phyloP scores from a whole-genome alignment of 2,797 vertebrate species.

The Artibeus jamaicensis region DNA sequence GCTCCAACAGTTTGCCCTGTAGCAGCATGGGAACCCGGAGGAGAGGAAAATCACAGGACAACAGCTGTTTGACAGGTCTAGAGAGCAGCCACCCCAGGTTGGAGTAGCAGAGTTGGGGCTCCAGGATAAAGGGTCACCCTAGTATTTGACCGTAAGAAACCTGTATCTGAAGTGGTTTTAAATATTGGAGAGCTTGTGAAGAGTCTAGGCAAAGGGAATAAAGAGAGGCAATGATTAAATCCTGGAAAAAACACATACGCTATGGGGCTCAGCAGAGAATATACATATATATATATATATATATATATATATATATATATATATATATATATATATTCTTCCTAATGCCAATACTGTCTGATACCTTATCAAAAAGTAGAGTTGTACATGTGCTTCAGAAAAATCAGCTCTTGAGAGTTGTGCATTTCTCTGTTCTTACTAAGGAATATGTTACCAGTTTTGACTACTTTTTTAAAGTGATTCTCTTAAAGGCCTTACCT shows the following conservation, averaged over 20 bases:
- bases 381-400: background rate
- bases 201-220: background rate
- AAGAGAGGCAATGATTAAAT: background rate
- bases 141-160: background rate
- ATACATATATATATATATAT: no score
- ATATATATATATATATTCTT: background rate
- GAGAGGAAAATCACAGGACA: background rate
- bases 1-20: no score
- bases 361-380: background rate
- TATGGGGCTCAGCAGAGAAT: background rate
- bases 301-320: no score
- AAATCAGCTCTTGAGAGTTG: background rate
- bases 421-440: background rate
- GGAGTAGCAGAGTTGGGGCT: background rate
- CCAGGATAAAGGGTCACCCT: background rate
- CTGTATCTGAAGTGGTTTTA: background rate
- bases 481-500: background rate
- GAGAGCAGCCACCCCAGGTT: background rate
- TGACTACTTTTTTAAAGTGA: background rate
- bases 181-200: background rate
- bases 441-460: slow-evolving; percentile 1
- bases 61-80: background rate
- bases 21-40: background rate
- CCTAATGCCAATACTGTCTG: background rate
- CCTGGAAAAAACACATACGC: background rate